Evolutionary conservation across 2,797 vertebrate species (phyloP), one percentile per base, ranked within the genome.

Genomic region (Halcyon leucocephala): DNA sequence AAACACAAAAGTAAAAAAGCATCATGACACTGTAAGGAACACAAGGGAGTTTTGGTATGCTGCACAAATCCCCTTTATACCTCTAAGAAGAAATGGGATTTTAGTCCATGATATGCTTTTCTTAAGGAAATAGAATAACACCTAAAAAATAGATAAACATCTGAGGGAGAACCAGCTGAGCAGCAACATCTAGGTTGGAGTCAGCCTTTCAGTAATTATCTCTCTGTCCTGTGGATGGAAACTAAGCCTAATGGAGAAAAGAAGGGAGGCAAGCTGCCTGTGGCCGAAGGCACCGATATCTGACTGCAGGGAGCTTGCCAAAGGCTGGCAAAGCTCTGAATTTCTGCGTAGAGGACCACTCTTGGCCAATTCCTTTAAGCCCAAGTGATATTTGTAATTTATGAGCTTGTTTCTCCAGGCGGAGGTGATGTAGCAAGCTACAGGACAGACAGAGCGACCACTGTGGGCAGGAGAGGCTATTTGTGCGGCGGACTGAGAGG

Each of bases 241-340:
- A 6, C 13, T 4, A 11, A 77, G 54, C 31, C 51, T 33, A 49
- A 25, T 1, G 7, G 57, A 55, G 73, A n/a, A 31, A 37, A 28
- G 51, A 5, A 29, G 58, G 42, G 25, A 79, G 14, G 21, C 11
- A 26, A 74, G 37, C 41, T 70, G 71, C n/a, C 39, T 1, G 1
- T 39, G 5, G 70, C 5, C 1, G 0, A 14, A 39, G 74, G 49
- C 60, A 3, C 25, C 14, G n/a, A 14, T 0, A 0, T 10, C 31
- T 29, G 60, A 6, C 44, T 61, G 39, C 60, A 35, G 26, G 41
- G 48, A 80, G 26, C 58, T 80, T 42, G 29, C 82, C 73, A 82
- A 18, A n/a, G 58, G 35, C 54, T 82, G 67, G 33, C 66, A 41
- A 7, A 21, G 22, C 46, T 52, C 49, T 12, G 61, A 17, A 5